Conservation (phyloP, 2,797 vertebrate species). For the Miopithecus talapoin region DNA sequence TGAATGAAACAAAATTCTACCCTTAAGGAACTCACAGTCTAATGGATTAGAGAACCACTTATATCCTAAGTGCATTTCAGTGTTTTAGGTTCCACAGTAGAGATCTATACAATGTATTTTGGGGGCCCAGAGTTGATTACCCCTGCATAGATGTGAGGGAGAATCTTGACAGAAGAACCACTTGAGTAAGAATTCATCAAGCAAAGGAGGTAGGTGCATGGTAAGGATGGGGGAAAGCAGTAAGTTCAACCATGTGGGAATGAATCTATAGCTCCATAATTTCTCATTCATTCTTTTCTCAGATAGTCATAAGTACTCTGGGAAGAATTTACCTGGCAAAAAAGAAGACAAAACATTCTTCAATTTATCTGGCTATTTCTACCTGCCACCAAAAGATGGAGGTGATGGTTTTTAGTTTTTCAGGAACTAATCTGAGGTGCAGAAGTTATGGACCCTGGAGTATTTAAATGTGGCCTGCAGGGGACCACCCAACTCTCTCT, state of each 20-base stretch:
- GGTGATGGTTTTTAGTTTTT: not conserved
- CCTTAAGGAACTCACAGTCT: not conserved
- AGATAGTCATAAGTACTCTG: not conserved
- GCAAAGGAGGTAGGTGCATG: not conserved
- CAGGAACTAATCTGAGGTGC: not conserved
- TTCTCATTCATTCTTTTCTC: not conserved
- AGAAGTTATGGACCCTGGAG: not conserved
- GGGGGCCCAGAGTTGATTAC: not conserved
- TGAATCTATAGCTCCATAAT: not conserved
- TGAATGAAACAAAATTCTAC: not conserved
- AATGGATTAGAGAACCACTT: not conserved
- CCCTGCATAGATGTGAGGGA: not conserved
- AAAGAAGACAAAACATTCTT: not conserved
- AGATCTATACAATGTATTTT: not conserved
- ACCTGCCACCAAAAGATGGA: not conserved
- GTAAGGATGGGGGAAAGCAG: not conserved
- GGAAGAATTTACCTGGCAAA: not conserved
- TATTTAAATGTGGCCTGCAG: not conserved
- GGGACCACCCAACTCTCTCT: not conserved
- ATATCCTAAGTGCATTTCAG: not conserved
- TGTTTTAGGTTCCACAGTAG: not conserved
- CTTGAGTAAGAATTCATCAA: not conserved
- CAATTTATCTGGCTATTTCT: not conserved
- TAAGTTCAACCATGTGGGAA: not conserved
- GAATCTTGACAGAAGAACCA: not conserved